Evolutionary conservation across 2,113 vertebrate species (phyloP), one percentile per base, ranked within the genome.

Genomic region (Sylvia atricapilla): DNA sequence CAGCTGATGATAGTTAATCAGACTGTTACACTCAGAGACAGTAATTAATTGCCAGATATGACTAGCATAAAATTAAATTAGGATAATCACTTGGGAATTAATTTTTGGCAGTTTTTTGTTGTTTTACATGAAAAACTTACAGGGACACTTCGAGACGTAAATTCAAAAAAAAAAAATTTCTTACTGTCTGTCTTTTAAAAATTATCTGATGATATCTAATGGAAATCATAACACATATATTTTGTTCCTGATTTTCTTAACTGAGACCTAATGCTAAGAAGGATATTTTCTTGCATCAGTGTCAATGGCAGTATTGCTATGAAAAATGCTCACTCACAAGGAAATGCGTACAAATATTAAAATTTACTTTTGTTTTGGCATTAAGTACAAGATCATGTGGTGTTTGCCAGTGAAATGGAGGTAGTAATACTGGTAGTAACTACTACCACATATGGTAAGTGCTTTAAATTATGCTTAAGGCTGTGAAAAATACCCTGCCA

Each of bases 31-130:
- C 30, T 79, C 16, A 49, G 39, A 92, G 64, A 13, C 56, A 72
- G 73, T 72, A 82, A 91, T 87, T 89, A 87, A 79, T 75, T 91
- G 41, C 53, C 15, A 64, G 49, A 76, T 78, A 76, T 28, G 35
- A 52, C 12, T 58, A 58, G 58, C 69, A 17, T 78, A 49, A 88
- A 87, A 89, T 78, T 63, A 75, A 81, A 78, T 89, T 75, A 78
- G 25, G 20, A 30, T 80, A 53, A 81, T 82, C 19, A 66, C 10
- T 77, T 7, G 33, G 59, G 41, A 82, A 50, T n/a, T 53, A 24
- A 22, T 62, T 19, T 84, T 73, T 46, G 64, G 33, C 30, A 63
- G 2, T 72, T 92, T 89, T 80, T 12, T 68, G 2, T 72, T 84
- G 33, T 49, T 83, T 52, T 39, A 33, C 13, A 11, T 84, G 52